phyloP scores from a whole-genome alignment of 2,113 vertebrate species.

The Motacilla alba region DNA sequence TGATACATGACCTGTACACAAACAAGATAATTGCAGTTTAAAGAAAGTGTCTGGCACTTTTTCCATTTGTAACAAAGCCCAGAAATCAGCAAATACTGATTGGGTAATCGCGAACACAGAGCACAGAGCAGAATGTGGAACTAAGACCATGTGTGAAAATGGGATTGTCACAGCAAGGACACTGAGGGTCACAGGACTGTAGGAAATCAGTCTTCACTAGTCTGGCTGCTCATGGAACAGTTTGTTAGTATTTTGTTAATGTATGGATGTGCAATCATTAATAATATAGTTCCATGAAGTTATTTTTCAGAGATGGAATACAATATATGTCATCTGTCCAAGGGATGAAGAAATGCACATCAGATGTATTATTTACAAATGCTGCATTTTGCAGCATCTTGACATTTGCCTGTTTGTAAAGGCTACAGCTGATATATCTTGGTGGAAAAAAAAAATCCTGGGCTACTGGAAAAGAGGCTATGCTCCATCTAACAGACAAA shows the following conservation, averaged over 20 bases:
- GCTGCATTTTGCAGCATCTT: constrained; percentile 39
- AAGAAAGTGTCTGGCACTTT: constrained; percentile 33
- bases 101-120: constrained; percentile 20
- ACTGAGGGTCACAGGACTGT: constrained; percentile 34
- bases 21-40: constrained; percentile 40
- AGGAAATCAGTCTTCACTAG: constrained; percentile 37
- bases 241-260: not conserved
- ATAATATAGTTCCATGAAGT: not conserved
- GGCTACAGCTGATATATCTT: not conserved
- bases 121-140: constrained; percentile 26
- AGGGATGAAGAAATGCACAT: constrained; percentile 9
- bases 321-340: not conserved
- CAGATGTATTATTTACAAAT: constrained; percentile 59
- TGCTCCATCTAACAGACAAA: not conserved
- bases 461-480: not conserved
- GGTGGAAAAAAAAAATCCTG: not conserved
- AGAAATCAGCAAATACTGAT: constrained; percentile 45
- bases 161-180: constrained; percentile 34
- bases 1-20: not conserved
- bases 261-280: not conserved
- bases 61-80: constrained; percentile 45
- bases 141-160: constrained; percentile 40
- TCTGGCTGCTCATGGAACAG: not conserved
- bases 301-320: not conserved
- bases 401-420: constrained; percentile 57